These are phyloP conservation scores for Drosophila neotestacea DNA, from an alignment of 2,888 invertebrate genomes.

Conservation along the genomic window DNA sequence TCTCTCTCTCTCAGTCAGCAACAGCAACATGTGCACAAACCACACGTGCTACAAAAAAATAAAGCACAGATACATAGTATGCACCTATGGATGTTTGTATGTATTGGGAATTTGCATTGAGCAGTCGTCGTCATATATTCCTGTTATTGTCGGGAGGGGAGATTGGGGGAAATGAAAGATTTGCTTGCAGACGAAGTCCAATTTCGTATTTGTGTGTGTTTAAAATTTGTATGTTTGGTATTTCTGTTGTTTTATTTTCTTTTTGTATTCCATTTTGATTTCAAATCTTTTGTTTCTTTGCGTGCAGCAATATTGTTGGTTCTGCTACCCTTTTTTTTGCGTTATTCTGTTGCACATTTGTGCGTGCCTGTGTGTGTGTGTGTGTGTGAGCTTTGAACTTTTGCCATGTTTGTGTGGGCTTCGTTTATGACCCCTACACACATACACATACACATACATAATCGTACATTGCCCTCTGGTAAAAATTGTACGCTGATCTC, in stretches of 20 bases:
- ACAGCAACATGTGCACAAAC: constrained; percentile 80
- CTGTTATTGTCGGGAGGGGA: constrained; percentile 48
- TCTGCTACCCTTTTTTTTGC: constrained; percentile 41
- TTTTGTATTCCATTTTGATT: constrained; percentile 38
- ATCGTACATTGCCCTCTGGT: constrained; percentile 74
- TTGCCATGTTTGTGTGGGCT: constrained; percentile 34
- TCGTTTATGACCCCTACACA: constrained; percentile 41
- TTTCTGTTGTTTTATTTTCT: constrained; percentile 13
- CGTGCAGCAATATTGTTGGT: constrained; percentile 19
- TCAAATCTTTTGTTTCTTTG: constrained; percentile 39
- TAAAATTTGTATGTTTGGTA: constrained; percentile 31
- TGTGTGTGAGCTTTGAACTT: constrained; percentile 58
- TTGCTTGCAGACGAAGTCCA: constrained; percentile 38
- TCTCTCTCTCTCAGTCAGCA: constrained; percentile 40
- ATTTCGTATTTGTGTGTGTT: constrained; percentile 29
- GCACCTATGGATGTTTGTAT: constrained; percentile 14
- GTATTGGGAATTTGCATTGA: constrained; percentile 79
- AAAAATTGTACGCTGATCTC: constrained; percentile 74
- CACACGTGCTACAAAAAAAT: constrained; percentile 80
- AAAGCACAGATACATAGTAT: constrained; percentile 31
- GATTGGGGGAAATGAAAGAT: constrained; percentile 23
- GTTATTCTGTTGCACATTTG: constrained; percentile 33
- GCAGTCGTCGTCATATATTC: constrained; percentile 53
- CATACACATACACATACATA: constrained; percentile 45
- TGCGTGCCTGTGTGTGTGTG: constrained; percentile 2